A percentile compares a stretch with the other conserved stretches of the same genome.
Evolutionary conservation across 2,888 invertebrate species (phyloP).

Genomic region (Leucoptera coffeella): DNA sequence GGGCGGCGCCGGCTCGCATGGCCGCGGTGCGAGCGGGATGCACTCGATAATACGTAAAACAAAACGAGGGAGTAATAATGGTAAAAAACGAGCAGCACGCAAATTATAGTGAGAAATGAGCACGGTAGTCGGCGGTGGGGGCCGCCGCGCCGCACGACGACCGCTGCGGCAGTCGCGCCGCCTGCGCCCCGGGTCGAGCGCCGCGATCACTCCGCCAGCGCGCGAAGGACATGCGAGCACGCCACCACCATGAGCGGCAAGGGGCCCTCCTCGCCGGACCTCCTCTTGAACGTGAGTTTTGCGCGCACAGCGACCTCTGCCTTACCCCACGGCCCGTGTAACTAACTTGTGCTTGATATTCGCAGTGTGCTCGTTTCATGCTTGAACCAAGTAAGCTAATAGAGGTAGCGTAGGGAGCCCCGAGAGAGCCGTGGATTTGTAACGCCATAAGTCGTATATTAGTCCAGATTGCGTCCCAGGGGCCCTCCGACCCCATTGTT

Average conservation of each 20-base stretch:
- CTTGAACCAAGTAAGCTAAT: too few relatives aligned
- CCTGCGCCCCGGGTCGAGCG: conserved; percentile 12
- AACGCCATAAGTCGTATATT: conserved; percentile 43
- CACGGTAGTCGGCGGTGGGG: conserved; percentile 49
- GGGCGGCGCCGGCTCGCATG: conserved; percentile 49
- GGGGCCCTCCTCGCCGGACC: conserved; percentile 45
- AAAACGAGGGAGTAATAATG: conserved; percentile 54
- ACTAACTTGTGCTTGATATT: too few relatives aligned
- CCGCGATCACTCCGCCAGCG: conserved; percentile 42
- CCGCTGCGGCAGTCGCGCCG: conserved; percentile 26
- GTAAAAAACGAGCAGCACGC: conserved; percentile 53
- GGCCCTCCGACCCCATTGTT: conserved; percentile 22
- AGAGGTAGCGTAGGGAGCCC: conserved; percentile 15
- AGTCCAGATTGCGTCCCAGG: conserved; percentile 16
- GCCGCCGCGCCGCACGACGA: conserved; percentile 36
- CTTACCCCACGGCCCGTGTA: background rate
- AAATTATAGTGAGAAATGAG: conserved; percentile 55
- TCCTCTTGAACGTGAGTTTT: conserved; percentile 53
- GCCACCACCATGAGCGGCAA: conserved; percentile 42
- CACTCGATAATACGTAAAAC: conserved; percentile 54
- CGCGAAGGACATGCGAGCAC: conserved; percentile 21
- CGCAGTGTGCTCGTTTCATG: too few relatives aligned
- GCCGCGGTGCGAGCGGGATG: conserved; percentile 54
- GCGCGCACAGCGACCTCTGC: conserved; percentile 1
- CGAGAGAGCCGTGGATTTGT: conserved; percentile 43